These are phyloP conservation scores for Leptopterna dolabrata DNA, from an alignment of 2,888 invertebrate species.

Conservation along the genomic window DNA sequence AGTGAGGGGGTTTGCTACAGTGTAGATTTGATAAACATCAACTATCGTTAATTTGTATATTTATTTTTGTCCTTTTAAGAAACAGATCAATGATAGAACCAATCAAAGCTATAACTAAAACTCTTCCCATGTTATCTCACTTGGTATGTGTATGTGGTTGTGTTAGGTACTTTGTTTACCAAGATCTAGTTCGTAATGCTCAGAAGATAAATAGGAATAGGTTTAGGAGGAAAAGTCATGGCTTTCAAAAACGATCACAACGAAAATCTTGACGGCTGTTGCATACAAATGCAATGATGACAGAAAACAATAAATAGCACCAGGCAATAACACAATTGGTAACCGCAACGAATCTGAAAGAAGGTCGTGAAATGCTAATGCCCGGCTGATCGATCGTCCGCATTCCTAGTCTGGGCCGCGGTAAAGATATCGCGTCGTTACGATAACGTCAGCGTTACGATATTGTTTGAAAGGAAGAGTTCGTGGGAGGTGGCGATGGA, in stretches of 20 bases:
- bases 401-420: not conserved
- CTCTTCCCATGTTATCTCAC: too few relatives aligned
- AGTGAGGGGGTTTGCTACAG: too few relatives aligned
- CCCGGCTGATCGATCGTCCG: not conserved
- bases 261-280: not conserved
- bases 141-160: too few relatives aligned
- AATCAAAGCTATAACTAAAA: too few relatives aligned
- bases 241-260: not conserved
- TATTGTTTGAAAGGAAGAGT: not conserved
- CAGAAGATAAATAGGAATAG: too few relatives aligned
- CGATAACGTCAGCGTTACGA: not conserved
- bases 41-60: too few relatives aligned
- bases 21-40: too few relatives aligned
- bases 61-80: too few relatives aligned
- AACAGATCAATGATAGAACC: too few relatives aligned
- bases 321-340: not conserved
- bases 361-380: conserved; percentile 2
- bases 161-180: too few relatives aligned
- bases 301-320: not conserved
- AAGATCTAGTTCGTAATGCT: too few relatives aligned
- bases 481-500: not conserved
- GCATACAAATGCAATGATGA: not conserved
- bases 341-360: not conserved
- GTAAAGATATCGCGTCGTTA: not conserved
- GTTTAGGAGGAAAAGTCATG: too few relatives aligned